Evolutionary conservation across 2,113 vertebrate species (phyloP), one percentile per base, ranked within the genome.

Genomic region (Xiphorhynchus elegans): DNA sequence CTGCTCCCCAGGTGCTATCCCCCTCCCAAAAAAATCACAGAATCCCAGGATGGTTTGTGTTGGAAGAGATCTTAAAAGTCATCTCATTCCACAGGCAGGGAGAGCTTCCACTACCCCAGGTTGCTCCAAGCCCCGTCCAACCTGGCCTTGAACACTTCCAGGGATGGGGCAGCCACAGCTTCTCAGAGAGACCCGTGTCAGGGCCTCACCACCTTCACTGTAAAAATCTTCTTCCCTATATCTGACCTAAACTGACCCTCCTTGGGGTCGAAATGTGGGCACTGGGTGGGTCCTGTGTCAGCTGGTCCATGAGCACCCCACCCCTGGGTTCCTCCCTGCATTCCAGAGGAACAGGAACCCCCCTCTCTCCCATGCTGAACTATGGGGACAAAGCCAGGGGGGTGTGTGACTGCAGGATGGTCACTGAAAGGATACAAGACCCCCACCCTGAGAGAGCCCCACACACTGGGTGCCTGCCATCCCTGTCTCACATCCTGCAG

Each of bases 341-440:
- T 56, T 10, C 40, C 23, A 1, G 1, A 31, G 21, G 53, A 4
- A 6, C 23, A 9, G 10, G 44, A 90, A 14, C 5, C 25, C 39
- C 42, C 63, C 0, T 1, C 3, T 1, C 6, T 52, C 28, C 28
- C 49, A 37, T 1, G 0, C 19, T n/a, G 46, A 31, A 7, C 12
- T 10, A 5, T 11, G 52, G 56, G 60, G 31, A 14, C 37, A 35
- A 56, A 78, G 17, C 17, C n/a, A 6, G 11, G 39, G 21, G 5
- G 0, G 0, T 21, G 39, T 47, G 28, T n/a, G 62, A 23, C 11
- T 14, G 59, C 47, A 78, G n/a, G 59, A 35, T 52, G 11, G 39
- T 21, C 2, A 2, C 31, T 1, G 56, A 35, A 49, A 4, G 19
- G 46, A 53, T 60, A 24, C 7, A 13, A 49, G 53, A 56, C 20